phyloP scores from a whole-genome alignment of 2,797 vertebrate species.

The Naso thynnoides region DNA sequence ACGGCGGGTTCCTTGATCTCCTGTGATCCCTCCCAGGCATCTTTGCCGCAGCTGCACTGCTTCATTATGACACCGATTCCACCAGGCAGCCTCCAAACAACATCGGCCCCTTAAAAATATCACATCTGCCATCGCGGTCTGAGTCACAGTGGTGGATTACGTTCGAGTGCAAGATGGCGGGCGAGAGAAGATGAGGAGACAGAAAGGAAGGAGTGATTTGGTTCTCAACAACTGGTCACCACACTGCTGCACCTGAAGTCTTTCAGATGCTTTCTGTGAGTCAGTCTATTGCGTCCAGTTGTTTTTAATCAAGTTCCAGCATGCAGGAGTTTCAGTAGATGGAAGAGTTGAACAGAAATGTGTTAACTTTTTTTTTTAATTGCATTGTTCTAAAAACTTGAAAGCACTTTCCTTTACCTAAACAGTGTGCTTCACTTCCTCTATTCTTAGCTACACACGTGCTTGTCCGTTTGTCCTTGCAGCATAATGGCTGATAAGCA shows the following conservation, averaged over 20 bases:
- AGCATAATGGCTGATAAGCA: not conserved
- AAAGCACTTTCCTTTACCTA: not conserved
- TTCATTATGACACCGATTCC: constrained; percentile 76
- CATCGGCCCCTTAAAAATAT: constrained; percentile 59
- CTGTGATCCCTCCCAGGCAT: constrained; percentile 74
- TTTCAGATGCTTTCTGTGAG: constrained; percentile 3
- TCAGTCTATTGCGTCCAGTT: constrained; percentile 2
- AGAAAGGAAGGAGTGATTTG: constrained; percentile 27
- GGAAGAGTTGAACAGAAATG: not conserved
- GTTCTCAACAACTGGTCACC: constrained; percentile 11
- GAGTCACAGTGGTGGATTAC: constrained; percentile 55
- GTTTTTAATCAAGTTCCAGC: no score
- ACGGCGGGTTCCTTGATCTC: constrained; percentile 76
- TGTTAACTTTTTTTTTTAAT: no score
- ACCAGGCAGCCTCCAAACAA: constrained; percentile 64
- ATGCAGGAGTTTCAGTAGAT: not conserved
- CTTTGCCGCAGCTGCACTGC: constrained; percentile 66
- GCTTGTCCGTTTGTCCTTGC: not conserved
- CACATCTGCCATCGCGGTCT: constrained; percentile 62
- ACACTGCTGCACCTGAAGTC: not conserved
- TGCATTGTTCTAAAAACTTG: no score
- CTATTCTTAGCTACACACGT: no score
- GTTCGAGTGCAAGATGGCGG: constrained; percentile 33
- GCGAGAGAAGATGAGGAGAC: constrained; percentile 26
- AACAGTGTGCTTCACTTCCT: not conserved